These are phyloP conservation scores for Pterocles gutturalis DNA, from an alignment of 2,113 vertebrate species.

Conservation along the genomic window DNA sequence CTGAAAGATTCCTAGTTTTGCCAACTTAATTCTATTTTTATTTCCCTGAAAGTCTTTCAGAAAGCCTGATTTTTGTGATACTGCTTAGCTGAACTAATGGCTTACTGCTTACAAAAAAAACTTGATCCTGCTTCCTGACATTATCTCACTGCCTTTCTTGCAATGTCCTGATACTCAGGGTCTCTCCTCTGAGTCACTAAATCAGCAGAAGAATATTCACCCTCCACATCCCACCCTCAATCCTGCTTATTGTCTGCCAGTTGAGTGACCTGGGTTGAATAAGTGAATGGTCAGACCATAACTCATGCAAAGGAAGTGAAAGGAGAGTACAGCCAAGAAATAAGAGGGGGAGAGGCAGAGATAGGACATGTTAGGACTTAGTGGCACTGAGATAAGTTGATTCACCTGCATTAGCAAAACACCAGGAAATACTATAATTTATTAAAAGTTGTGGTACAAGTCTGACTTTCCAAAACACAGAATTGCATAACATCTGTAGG, in stretches of 20 bases:
- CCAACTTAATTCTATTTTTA: not conserved
- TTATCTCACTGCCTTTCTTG: not conserved
- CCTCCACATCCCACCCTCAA: not conserved
- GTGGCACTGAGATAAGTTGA: not conserved
- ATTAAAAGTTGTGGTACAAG: not conserved
- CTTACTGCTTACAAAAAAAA: not conserved
- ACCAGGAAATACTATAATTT: not conserved
- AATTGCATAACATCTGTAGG: not conserved
- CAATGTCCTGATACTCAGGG: not conserved
- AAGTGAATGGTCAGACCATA: not conserved
- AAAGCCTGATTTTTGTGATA: not conserved
- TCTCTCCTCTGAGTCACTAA: not conserved
- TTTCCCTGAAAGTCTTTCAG: not conserved
- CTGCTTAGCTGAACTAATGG: not conserved
- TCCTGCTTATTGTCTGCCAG: not conserved
- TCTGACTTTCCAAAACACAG: not conserved
- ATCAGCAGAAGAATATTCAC: conserved; percentile 2
- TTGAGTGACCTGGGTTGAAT: not conserved
- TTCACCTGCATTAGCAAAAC: not conserved
- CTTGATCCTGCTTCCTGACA: not conserved
- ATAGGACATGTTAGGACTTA: not conserved
- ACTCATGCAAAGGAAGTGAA: not conserved
- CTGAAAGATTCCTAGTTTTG: not conserved
- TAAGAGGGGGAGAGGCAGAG: not conserved
- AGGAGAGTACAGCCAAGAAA: not conserved